Evolutionary conservation across 2,888 invertebrate species (phyloP), one percentile per base, ranked within the genome.

Genomic region (Tinea semifulvella): DNA sequence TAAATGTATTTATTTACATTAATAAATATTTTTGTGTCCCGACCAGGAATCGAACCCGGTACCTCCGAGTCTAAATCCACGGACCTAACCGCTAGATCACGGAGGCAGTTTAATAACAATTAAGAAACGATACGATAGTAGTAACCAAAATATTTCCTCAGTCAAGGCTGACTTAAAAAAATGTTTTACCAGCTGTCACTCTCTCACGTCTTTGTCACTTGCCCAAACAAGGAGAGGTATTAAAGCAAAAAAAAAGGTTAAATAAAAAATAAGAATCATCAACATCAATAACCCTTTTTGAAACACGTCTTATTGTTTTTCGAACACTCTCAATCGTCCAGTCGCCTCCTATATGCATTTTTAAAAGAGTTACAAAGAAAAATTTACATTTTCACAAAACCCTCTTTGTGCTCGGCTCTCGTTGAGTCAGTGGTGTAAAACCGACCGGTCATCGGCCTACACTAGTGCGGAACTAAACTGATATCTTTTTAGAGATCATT

Each of bases 331-430:
- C 63, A 60, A 65, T 66, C 61, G 57, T 51, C 53, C 52, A 50
- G 54, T 50, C 60, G 63, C 65, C 53, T 53, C 62, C 69, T 71
- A 72, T 74, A 70, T 68, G 68, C 72, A 74, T 73, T 69, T 72
- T 43, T 16, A 43, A 59, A 72, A 74, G 65, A 66, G 55, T 53
- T 64, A 69, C 71, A 71, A 70, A 63, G 61, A 62, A 56, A 60
- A 44, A 76, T 77, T 77, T 72, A 71, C 77, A 79, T 79, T 58
- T 68, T 65, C 63, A 74, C 68, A 68, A 66, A 66, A 61, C 57
- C 53, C 47, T 56, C 63, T 68, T 77, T 74, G 74, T 75, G 51
- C 52, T 47, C 20, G 2, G 10, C 20, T 16, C 42, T 19, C 31
- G 43, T 11, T 43, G 43, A 43, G 18, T 43, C 43, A 43, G 10